Evolutionary conservation across 2,888 invertebrate genomes (phyloP).

Genomic region (Fragum fragum): DNA sequence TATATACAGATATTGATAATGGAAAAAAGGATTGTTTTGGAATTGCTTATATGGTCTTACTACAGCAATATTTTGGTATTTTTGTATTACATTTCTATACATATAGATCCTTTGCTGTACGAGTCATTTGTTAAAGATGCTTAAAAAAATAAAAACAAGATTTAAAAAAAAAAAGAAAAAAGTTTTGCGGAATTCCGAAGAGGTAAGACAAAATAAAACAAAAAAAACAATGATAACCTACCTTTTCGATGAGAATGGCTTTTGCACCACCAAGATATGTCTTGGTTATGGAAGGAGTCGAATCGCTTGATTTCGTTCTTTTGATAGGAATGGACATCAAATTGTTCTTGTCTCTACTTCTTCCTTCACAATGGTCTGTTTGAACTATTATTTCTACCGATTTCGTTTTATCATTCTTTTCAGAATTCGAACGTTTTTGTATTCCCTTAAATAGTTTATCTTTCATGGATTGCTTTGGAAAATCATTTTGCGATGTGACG

Average conservation of each 20-base stretch:
- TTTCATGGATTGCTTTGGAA: constrained; percentile 35
- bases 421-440: constrained; percentile 4
- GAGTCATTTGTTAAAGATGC: too few species aligned
- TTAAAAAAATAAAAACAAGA: too few species aligned
- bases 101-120: too few species aligned
- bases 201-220: too few species aligned
- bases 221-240: too few species aligned
- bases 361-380: neutral
- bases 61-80: too few species aligned
- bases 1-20: too few species aligned
- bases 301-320: constrained; percentile 56
- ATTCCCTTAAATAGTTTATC: constrained; percentile 34
- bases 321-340: constrained; percentile 46
- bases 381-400: constrained; percentile 25
- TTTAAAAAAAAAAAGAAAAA: too few species aligned
- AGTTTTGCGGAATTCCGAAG: too few species aligned
- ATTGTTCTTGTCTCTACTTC: neutral
- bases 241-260: constrained; percentile 39
- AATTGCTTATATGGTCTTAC: too few species aligned
- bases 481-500: neutral
- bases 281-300: constrained; percentile 1
- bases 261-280: constrained; percentile 31
- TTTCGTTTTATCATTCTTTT: neutral
- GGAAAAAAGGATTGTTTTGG: too few species aligned
- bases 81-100: too few species aligned